phyloP scores from a whole-genome alignment of 2,113 vertebrate species.

The Boleophthalmus pectinirostris region DNA sequence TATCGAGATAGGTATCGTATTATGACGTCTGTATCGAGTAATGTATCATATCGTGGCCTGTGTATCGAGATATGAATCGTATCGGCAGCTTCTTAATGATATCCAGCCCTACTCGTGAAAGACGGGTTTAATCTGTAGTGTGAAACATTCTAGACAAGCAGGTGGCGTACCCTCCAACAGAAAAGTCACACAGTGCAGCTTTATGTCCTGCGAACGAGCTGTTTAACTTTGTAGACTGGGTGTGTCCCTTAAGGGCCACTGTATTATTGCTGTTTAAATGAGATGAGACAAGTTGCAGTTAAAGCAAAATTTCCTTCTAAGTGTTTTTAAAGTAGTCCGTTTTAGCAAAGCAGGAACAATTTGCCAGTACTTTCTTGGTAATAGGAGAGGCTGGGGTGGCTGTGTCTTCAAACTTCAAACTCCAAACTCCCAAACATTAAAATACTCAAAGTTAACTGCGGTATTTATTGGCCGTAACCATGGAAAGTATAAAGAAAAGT shows the following conservation, averaged over 20 bases:
- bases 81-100: too few relatives aligned
- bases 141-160: too few relatives aligned
- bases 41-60: too few relatives aligned
- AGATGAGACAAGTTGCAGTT: conserved; percentile 26
- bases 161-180: too few relatives aligned
- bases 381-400: conserved; percentile 36
- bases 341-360: conserved; percentile 7
- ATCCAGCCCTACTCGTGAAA: too few relatives aligned
- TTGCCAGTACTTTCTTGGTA: conserved; percentile 38
- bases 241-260: conserved; percentile 24
- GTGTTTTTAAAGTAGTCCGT: conserved; percentile 34
- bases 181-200: too few relatives aligned
- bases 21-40: too few relatives aligned
- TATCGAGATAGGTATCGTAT: too few relatives aligned
- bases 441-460: conserved; percentile 15
- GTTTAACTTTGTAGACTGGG: conserved; percentile 27
- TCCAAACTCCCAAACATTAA: conserved; percentile 42
- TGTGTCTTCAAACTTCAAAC: conserved; percentile 13
- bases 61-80: too few relatives aligned
- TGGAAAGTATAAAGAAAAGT: conserved; percentile 39
- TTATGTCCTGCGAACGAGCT: background rate
- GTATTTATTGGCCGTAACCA: conserved; percentile 24
- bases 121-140: too few relatives aligned
- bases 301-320: conserved; percentile 30
- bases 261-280: conserved; percentile 15